Percentiles rank a stretch among this genome's conserved stretches.
These are phyloP conservation scores for Dicyrtomina minuta DNA, from an alignment of 2,888 invertebrate genomes.

Conservation along the genomic window DNA sequence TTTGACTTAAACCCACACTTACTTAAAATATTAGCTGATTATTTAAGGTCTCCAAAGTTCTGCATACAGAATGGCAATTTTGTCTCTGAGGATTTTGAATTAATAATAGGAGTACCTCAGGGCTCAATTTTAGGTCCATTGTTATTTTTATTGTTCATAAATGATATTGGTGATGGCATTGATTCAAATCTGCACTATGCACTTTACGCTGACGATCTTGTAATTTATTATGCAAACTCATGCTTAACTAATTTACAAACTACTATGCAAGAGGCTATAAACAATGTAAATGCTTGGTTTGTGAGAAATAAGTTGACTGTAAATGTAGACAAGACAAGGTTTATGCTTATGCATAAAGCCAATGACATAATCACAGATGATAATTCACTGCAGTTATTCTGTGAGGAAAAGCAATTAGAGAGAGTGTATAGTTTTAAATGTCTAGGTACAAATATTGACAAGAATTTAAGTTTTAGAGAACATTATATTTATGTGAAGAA, in stretches of 20 bases:
- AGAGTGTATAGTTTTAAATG: too few relatives aligned
- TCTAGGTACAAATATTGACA: too few relatives aligned
- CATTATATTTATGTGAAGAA: too few relatives aligned
- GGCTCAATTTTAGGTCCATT: slow-evolving; percentile 27
- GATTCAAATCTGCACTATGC: slow-evolving; percentile 3
- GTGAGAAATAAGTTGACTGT: background rate
- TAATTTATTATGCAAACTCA: background rate
- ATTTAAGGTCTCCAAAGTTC: background rate
- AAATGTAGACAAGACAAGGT: background rate
- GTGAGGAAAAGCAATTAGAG: too few relatives aligned
- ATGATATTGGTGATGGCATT: slow-evolving; percentile 28
- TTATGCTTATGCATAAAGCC: background rate
- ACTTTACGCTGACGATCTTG: slow-evolving; percentile 32
- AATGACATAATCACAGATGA: background rate
- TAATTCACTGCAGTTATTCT: too few relatives aligned
- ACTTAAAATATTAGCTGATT: background rate
- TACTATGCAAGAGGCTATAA: background rate
- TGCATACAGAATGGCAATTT: background rate
- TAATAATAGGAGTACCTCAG: slow-evolving; percentile 11
- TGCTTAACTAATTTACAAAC: background rate
- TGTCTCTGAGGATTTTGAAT: background rate
- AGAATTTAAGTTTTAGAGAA: too few relatives aligned
- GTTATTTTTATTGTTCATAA: slow-evolving; percentile 26
- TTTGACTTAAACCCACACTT: background rate
- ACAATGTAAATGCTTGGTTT: background rate